Evolutionary conservation across 2,888 invertebrate genomes (phyloP).

Genomic region (Caenorhabditis becei): DNA sequence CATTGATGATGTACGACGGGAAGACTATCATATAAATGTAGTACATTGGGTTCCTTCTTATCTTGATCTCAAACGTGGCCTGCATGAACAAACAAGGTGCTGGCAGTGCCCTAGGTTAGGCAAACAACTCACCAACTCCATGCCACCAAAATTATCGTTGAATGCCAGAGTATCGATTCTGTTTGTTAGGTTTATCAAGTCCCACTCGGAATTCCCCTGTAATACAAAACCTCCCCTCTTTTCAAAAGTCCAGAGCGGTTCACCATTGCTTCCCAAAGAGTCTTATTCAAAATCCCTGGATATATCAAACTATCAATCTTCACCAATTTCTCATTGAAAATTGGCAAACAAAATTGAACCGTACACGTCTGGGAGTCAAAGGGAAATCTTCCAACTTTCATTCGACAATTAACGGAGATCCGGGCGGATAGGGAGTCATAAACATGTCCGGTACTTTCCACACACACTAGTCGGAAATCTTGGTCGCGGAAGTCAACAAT

Average conservation of each 20-base stretch:
- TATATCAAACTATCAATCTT: slow-evolving; percentile 12
- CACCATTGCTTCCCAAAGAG: slow-evolving; percentile 18
- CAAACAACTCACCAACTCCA: slow-evolving; percentile 26
- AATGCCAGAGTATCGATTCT: slow-evolving; percentile 17
- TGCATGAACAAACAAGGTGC: too few relatives aligned
- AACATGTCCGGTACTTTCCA: slow-evolving; percentile 2
- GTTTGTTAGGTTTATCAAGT: slow-evolving; percentile 16
- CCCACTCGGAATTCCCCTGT: slow-evolving; percentile 57
- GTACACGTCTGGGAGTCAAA: slow-evolving; percentile 41
- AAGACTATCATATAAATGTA: slow-evolving; percentile 48
- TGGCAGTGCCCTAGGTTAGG: too few relatives aligned
- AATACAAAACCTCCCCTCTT: too few relatives aligned
- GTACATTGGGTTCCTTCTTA: slow-evolving; percentile 44
- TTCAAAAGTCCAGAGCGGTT: too few relatives aligned
- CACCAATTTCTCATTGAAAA: slow-evolving; percentile 13
- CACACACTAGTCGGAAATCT: slow-evolving; percentile 19
- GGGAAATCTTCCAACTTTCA: slow-evolving; percentile 39
- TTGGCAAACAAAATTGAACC: slow-evolving; percentile 29
- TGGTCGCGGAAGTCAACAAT: slow-evolving; percentile 40
- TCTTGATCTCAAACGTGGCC: slow-evolving; percentile 31
- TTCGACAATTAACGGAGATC: slow-evolving; percentile 26
- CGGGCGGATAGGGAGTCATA: slow-evolving; percentile 6
- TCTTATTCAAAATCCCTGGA: slow-evolving; percentile 21
- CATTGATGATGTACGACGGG: slow-evolving; percentile 47
- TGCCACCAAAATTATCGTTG: slow-evolving; percentile 16